phyloP scores from a whole-genome alignment of 2,113 vertebrate genomes.

The Notechis scutatus region DNA sequence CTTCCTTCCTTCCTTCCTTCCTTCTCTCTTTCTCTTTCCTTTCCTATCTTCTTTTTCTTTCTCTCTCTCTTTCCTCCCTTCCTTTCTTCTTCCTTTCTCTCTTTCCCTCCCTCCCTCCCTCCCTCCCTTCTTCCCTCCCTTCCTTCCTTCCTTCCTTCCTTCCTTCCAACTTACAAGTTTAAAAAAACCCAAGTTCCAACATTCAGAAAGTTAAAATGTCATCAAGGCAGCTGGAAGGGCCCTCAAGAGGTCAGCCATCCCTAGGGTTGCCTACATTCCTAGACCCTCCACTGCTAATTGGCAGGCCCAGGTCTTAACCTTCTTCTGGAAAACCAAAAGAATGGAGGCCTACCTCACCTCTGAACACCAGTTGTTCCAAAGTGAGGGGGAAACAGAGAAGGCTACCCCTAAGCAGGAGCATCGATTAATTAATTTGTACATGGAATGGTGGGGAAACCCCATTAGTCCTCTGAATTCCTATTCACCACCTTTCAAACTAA shows the following conservation, averaged over 20 bases:
- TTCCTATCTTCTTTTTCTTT: too few relatives aligned
- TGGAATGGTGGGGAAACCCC: not conserved
- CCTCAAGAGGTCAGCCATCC: too few relatives aligned
- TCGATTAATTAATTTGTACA: not conserved
- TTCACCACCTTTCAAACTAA: not conserved
- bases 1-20: too few relatives aligned
- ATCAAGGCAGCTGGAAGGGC: not conserved
- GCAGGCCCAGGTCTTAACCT: not conserved
- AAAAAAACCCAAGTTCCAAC: not conserved
- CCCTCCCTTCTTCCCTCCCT: not conserved
- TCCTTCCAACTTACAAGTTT: too few relatives aligned
- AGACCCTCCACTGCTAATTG: too few relatives aligned
- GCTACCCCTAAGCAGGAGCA: not conserved
- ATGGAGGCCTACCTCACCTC: too few relatives aligned
- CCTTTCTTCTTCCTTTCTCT: too few relatives aligned
- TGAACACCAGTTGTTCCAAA: not conserved
- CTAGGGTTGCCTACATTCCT: not conserved
- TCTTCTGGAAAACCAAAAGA: not conserved
- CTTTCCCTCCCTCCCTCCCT: too few relatives aligned
- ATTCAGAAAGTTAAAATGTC: not conserved
- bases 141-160: too few relatives aligned
- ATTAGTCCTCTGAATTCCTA: not conserved
- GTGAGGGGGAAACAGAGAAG: not conserved
- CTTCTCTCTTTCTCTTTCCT: too few relatives aligned
- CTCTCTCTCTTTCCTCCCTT: too few relatives aligned